Base-by-base conservation (phyloP, 1,140 invertebrate genomes). In the Piezodorus guildinii region DNA sequence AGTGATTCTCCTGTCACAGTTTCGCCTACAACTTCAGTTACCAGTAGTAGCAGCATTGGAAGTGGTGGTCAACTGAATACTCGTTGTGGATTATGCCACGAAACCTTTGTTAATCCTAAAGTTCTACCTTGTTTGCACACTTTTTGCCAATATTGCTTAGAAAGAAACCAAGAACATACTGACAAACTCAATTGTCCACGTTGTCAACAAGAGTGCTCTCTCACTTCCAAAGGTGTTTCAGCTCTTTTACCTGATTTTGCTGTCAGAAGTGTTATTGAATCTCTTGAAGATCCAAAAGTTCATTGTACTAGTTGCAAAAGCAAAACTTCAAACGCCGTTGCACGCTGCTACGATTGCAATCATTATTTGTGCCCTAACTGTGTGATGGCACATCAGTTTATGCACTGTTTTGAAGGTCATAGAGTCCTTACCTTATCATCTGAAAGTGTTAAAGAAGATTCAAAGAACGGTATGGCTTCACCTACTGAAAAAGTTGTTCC, bases 401-500 rank as follows among this genome's bases (percentile, higher is more conserved):
- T 98, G 94, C 92, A 96, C 74, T 96, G 93, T 74, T 98, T 98
- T 77, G 93, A 96, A 74, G 93, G 93, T 39, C 96, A 98, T 76
- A 85, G 90, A 17, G 90, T 96, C 16, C 79, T 88, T 46, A 86
- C 84, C 65, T 78, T 94, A 68, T 27, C 67, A 14, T 79, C 78
- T n/a, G 87, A 90, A 52, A 74, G 68, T 66, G 77, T 79, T 10
- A 67, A 77, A 16, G 69, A 72, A 49, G 69, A 71, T 44, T 19
- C 68, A 15, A 71, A 73, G 46, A 70, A 68, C 52, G 69, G 69
- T 64, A 16, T 69, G 9, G 58, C 45, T 21, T 52, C 70, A 63
- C 60, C 73, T 70, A 68, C 72, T 66, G 81, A 88, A 62, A 88
- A 88, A 71, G 81, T 82, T n/a, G 80, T 86, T 9, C 80, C 81